Evolutionary conservation across 2,797 vertebrate species (phyloP), one percentile per base, ranked within the genome.

Genomic region (Anabas testudineus): DNA sequence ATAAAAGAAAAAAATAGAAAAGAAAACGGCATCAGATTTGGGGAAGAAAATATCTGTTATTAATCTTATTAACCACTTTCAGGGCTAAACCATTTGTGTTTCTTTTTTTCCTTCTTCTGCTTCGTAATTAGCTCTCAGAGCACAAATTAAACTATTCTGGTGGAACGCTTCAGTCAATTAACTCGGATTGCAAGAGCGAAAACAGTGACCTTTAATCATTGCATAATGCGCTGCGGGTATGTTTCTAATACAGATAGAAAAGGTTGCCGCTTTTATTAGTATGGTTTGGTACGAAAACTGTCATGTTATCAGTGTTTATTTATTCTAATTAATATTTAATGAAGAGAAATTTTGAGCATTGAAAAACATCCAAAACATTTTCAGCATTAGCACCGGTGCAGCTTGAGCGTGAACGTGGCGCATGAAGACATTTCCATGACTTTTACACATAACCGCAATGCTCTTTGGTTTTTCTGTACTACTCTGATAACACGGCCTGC

Each of bases 191-290:
- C 73, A 70, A 52, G 37, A 67, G 73, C 2, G 6, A 68, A 84
- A 88, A 71, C 63, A 63, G 51, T 59, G 66, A 76, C 75, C 74
- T 83, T 81, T 86, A 67, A 76, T 83, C 45, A 78, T 63, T 57
- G 36, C 61, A 43, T 63, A 83, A 58, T 60, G 59, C 72, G 39
- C 49, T 36, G 63, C 5, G 2, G 54, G 59, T 68, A 28, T 78
- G 41, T 77, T 74, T 70, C 65, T 62, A 16, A 60, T 56, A 45
- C 10, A 59, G 22, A 74, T 2, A 41, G n/a, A 47, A 43, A 30
- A 34, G n/a, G 34, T 45, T 65, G 24, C 10, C 34, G 22, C 6
- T 45, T 70, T 43, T 28, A 19, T 62, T 57, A 28, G 24, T 5
- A n/a, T n/a, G 7, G 15, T 64, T 42, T 78, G 47, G 8, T 21